Conservation (phyloP, 1,140 invertebrate genomes). For the Eufriesea mexicana region DNA sequence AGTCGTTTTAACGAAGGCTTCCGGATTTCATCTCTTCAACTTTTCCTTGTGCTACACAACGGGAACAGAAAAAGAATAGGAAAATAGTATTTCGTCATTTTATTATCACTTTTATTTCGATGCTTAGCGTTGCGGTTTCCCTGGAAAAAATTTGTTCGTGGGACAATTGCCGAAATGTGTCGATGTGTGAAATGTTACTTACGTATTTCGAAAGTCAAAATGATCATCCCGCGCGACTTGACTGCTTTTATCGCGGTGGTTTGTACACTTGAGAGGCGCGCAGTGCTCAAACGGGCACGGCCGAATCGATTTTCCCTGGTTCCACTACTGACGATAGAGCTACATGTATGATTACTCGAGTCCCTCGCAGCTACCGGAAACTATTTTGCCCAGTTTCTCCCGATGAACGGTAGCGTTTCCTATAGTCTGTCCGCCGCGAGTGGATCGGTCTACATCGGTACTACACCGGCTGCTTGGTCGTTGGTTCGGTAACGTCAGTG, state of each 20-base stretch:
- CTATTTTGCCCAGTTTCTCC: conserved; percentile 20
- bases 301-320: conserved; percentile 68
- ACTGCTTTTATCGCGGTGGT: conserved; percentile 45
- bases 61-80: too few relatives aligned
- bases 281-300: conserved; percentile 66
- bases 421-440: not conserved
- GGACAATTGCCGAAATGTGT: not conserved
- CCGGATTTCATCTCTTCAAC: not conserved
- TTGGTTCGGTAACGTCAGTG: conserved; percentile 1
- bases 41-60: not conserved
- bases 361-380: conserved; percentile 18
- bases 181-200: not conserved
- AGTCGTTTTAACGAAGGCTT: not conserved
- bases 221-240: conserved; percentile 16
- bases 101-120: not conserved
- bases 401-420: not conserved
- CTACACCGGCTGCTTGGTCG: not conserved
- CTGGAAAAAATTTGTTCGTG: not conserved
- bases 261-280: conserved; percentile 57
- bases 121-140: too few relatives aligned
- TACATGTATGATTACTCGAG: conserved; percentile 46
- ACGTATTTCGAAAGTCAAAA: conserved; percentile 18
- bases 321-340: conserved; percentile 49
- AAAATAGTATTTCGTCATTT: not conserved
- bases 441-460: not conserved